Evolutionary conservation across 1,140 invertebrate genomes (phyloP).

Genomic region (Pararge aegeria): DNA sequence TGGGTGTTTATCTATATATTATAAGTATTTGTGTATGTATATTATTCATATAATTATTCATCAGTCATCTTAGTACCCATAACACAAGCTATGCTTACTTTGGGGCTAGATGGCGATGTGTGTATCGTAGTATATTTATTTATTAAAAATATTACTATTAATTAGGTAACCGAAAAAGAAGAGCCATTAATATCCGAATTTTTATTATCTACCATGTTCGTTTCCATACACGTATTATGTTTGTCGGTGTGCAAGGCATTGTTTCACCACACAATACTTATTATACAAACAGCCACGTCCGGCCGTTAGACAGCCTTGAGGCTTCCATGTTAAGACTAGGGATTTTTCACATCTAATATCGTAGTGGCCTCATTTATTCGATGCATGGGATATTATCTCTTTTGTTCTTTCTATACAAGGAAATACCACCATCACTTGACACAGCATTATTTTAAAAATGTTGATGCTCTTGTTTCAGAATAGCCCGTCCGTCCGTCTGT

Average conservation of each 20-base stretch:
- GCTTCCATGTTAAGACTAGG: conserved; percentile 14
- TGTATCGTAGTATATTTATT: too few species aligned
- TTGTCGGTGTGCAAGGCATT: conserved; percentile 22
- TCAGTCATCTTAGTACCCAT: too few species aligned
- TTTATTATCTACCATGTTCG: conserved; percentile 1
- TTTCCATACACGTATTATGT: background rate
- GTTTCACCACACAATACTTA: conserved; percentile 35
- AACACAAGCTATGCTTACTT: too few species aligned
- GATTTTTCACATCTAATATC: conserved; percentile 15
- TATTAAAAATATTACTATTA: too few species aligned
- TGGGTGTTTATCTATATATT: too few species aligned
- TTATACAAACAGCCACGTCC: conserved; percentile 33
- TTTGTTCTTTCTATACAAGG: background rate
- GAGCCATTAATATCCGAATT: background rate
- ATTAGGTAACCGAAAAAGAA: background rate
- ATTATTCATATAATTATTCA: too few species aligned
- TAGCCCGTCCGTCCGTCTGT: too few species aligned
- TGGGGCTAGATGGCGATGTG: too few species aligned
- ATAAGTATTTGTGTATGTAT: too few species aligned
- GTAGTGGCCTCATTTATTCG: conserved; percentile 1
- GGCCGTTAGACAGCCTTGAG: conserved; percentile 30
- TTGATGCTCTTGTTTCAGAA: too few species aligned
- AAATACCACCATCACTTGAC: too few species aligned
- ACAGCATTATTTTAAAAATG: too few species aligned
- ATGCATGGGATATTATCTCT: background rate